Evolutionary conservation across 2,888 invertebrate genomes (phyloP), one percentile per base, ranked within the genome.

Genomic region (Aphodius sticticus): DNA sequence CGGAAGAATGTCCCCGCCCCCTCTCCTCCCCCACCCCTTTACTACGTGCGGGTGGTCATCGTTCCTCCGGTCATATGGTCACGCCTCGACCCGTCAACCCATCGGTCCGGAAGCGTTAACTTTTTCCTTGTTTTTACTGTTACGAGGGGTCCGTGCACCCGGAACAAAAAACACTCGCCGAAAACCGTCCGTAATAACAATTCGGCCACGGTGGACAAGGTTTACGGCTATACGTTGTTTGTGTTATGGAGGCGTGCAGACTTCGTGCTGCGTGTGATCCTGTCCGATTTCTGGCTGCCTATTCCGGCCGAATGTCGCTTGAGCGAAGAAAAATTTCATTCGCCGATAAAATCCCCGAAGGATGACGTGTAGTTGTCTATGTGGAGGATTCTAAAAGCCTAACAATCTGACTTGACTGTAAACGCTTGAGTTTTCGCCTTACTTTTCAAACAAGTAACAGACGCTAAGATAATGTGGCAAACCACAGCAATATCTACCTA

Each of bases 31-130:
- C 26, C 26, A 2, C 26, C 26, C 2, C 53, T 53, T 53, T 53
- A 53, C 53, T 53, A 53, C 53, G 53, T 53, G 53, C 53, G 53
- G 53, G 9, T 53, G 53, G 53, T 53, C 53, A 53, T 53, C 53
- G 53, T 7, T 53, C 53, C 53, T 53, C 81, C 81, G 80, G 81
- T 81, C 79, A 79, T 81, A 81, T 82, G 82, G 81, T 81, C 81
- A 80, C 81, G 78, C 79, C 80, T 81, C 53, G 53, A 53, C 53
- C 53, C 53, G 53, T 53, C 53, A 53, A 53, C 53, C 53, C 53
- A 53, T 53, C 53, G 53, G 53, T 12, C 53, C 53, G 53, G 53
- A 53, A 53, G 53, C 53, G 53, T 5, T 53, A 53, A 53, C 53
- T 53, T 53, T 53, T 53, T 53, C 53, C 79, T 80, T 79, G 81